Evolutionary conservation across 2,113 vertebrate species (phyloP), one percentile per base, ranked within the genome.

Genomic region (Brienomyrus longianalis): DNA sequence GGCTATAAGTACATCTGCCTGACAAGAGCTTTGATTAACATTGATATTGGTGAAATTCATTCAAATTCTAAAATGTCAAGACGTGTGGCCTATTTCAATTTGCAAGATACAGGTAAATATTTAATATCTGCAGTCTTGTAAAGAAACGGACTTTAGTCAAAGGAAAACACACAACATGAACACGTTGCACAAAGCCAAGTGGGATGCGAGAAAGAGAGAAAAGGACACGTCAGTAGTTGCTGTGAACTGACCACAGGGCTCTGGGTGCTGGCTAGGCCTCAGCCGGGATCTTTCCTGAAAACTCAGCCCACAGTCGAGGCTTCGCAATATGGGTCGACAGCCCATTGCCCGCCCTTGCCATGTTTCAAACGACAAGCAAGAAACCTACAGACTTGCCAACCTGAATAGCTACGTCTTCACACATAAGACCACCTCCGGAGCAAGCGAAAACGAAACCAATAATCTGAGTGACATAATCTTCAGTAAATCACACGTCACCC

Each of bases 261-360:
- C 13, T 59, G 15, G 51, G n/a, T 31, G 13, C 17, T 31, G 77
- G 3, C 11, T 62, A 89, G 80, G 89, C 77, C 89, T n/a, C 43
- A 89, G 89, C 89, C 89, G n/a, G 77, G 89, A 89, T 52, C 39
- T 89, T 89, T 89, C 89, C 80, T 89, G 11, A 62, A 47, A 48
- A 31, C 23, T 56, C 43, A 85, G 3, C 31, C 89, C 52, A 80
- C 43, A n/a, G 94, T 93, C 89, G 52, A n/a, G 56, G 80, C 43
- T 56, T 45, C 77, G 59, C 89, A n/a, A 51, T 10, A 35, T 35
- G 43, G 10, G 21, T 50, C 17, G 27, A 89, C 27, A 89, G 23
- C 43, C 45, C 62, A 27, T 17, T 70, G 13, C 23, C 87, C 23
- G 45, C 39, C 23, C 8, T 31, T 86, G 31, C n/a, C 31, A 51